A percentile compares a stretch with the other conserved stretches of the same genome.
phyloP scores from a whole-genome alignment of 2,113 vertebrate species.

The Hymenochirus boettgeri region DNA sequence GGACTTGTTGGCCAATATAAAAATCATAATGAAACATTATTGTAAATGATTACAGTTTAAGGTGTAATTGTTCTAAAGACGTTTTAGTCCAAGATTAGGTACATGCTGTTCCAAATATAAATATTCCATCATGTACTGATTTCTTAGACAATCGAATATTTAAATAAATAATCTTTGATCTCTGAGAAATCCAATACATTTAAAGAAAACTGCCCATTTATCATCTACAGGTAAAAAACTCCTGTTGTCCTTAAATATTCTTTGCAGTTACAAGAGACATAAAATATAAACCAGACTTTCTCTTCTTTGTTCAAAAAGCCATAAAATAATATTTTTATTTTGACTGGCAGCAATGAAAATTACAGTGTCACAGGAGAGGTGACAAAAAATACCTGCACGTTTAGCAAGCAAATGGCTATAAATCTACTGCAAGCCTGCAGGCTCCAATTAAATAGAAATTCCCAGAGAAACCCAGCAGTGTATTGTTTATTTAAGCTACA shows the following conservation, averaged over 20 bases:
- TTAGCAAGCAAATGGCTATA: constrained; percentile 33
- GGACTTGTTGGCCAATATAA: too few relatives aligned
- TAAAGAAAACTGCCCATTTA: not conserved
- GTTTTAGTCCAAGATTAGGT: too few relatives aligned
- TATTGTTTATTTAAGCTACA: constrained; percentile 39
- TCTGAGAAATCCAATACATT: too few relatives aligned
- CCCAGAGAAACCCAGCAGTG: constrained; percentile 29
- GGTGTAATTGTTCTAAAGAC: too few relatives aligned
- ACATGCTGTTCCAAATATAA: too few relatives aligned
- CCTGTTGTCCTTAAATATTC: not conserved
- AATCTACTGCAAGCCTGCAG: constrained; percentile 34
- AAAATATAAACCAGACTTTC: constrained; percentile 21
- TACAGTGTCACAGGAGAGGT: constrained; percentile 34
- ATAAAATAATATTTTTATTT: constrained; percentile 31
- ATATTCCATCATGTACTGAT: too few relatives aligned
- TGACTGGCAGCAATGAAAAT: constrained; percentile 37
- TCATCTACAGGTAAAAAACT: not conserved
- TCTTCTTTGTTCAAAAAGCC: constrained; percentile 18
- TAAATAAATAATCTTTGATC: too few relatives aligned
- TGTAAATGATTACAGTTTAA: too few relatives aligned
- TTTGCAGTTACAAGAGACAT: not conserved
- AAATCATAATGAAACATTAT: too few relatives aligned
- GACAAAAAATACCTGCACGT: constrained; percentile 36
- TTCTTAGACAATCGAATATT: too few relatives aligned
- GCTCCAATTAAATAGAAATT: constrained; percentile 42